Conservation (phyloP, 2,797 vertebrate genomes). For the Pseudochirops corinnae region DNA sequence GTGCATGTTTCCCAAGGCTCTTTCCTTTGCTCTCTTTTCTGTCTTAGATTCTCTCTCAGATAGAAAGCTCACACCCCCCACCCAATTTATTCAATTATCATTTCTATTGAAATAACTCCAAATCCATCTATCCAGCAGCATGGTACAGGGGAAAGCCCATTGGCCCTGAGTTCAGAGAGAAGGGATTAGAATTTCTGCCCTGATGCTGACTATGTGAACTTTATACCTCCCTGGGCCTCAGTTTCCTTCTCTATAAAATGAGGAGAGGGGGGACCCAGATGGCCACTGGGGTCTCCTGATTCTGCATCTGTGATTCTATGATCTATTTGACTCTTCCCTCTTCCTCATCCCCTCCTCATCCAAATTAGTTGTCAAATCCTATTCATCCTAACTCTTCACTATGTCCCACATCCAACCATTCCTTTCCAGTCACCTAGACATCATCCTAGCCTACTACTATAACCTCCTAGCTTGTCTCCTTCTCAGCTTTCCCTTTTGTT, state of each 20-base stretch:
- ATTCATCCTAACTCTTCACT: no score
- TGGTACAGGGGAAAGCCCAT: not conserved
- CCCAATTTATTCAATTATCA: not conserved
- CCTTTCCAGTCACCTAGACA: not conserved
- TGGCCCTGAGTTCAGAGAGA: not conserved
- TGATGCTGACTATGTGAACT: not conserved
- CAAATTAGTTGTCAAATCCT: not conserved
- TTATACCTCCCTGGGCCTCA: not conserved
- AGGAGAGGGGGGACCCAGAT: not conserved
- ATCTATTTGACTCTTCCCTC: no score
- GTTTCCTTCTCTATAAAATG: not conserved
- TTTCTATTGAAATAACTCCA: not conserved
- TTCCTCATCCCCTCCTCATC: not conserved
- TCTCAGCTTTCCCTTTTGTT: not conserved
- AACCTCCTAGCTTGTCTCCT: not conserved
- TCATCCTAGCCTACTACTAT: not conserved
- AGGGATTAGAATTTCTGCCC: not conserved
- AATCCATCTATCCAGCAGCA: not conserved
- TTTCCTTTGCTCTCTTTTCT: not conserved
- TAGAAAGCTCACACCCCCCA: not conserved
- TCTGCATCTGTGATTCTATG: not conserved
- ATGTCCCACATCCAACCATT: not conserved
- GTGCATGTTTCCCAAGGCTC: not conserved
- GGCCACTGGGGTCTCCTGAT: not conserved
- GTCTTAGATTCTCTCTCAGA: not conserved